A percentile compares a stretch with the other conserved stretches of the same genome.
Conservation (phyloP, 2,888 invertebrate species). For the Ophioninae sp. region DNA sequence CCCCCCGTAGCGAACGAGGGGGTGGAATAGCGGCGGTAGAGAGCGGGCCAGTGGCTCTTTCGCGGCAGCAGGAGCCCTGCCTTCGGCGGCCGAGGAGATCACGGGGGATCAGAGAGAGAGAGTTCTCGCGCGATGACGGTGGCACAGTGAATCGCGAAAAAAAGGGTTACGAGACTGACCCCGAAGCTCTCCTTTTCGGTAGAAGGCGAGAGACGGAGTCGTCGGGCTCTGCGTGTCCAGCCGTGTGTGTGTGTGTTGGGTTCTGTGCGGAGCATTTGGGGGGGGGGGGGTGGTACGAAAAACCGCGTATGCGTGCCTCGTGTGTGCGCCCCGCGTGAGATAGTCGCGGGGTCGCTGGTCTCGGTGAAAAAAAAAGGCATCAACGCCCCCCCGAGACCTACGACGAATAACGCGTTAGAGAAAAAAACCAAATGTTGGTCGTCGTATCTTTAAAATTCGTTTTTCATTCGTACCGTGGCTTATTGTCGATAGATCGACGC, state of each 20-base stretch:
- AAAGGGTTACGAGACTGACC: constrained; percentile 59
- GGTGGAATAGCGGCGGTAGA: too few relatives aligned
- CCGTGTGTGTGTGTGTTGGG: constrained; percentile 30
- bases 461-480: neutral
- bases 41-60: constrained; percentile 11
- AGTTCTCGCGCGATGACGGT: constrained; percentile 75
- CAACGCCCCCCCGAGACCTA: neutral
- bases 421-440: neutral
- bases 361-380: too few relatives aligned
- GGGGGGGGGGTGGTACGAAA: neutral
- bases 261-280: too few relatives aligned
- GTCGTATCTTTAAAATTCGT: neutral
- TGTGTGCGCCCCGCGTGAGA: constrained; percentile 29
- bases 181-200: constrained; percentile 31
- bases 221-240: neutral
- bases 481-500: too few relatives aligned
- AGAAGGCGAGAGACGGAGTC: constrained; percentile 21
- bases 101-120: too few relatives aligned
- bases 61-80: constrained; percentile 66
- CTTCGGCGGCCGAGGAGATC: constrained; percentile 74
- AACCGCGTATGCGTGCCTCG: constrained; percentile 28
- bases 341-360: neutral
- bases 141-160: constrained; percentile 75
- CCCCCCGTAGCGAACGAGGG: too few relatives aligned
- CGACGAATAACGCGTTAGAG: neutral